Base-by-base conservation (phyloP, 2,888 invertebrate species). In the Cosmopolites sordidus region DNA sequence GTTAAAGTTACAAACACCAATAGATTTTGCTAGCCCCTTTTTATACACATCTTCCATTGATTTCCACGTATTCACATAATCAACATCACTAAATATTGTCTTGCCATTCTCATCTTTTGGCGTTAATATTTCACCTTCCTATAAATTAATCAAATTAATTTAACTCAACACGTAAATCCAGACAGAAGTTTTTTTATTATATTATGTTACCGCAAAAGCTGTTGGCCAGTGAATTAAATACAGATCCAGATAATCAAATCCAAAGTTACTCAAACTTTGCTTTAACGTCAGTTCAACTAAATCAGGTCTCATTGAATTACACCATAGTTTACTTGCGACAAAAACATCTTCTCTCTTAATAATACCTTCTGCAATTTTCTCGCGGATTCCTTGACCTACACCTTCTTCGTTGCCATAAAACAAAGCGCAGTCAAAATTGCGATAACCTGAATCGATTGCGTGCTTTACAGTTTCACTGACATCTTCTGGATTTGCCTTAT, bases 1-100 rank as follows among this genome's bases (percentile, higher is more conserved):
- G 70, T 86, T 89, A 66, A 89, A 89, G 70, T 89, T 89, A 33
- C 87, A 87, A 8, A 89, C 69, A 1, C 89, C 89, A 61, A 89
- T 86, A 55, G 81, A 81, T 63, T 81, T 84, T 0, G 78, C 73
- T 29, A 87, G 69, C 8, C 86, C 85, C 51, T 81, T 75, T 16
- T 76, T 74, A 1, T 83, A 77, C 29, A 83, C 76, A 57, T 78
- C 75, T 66, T 89, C 88, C 83, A 89, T 81, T 2, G 76, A 85
- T 64, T 80, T 79, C 82, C 83, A 85, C 1, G 83, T 83, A 22
- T 83, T 85, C 8, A 84, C 58, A 61, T 77, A 87, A 69, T 89
- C 87, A 12, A 54, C 79, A 44, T 84, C 78, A 1, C 83, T 81
- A 40, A 76, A 61, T 16, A 51, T 27, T 5, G 59, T 58, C 58